Evolutionary conservation across 2,113 vertebrate species (phyloP).

Genomic region (Ceyx margarethae): DNA sequence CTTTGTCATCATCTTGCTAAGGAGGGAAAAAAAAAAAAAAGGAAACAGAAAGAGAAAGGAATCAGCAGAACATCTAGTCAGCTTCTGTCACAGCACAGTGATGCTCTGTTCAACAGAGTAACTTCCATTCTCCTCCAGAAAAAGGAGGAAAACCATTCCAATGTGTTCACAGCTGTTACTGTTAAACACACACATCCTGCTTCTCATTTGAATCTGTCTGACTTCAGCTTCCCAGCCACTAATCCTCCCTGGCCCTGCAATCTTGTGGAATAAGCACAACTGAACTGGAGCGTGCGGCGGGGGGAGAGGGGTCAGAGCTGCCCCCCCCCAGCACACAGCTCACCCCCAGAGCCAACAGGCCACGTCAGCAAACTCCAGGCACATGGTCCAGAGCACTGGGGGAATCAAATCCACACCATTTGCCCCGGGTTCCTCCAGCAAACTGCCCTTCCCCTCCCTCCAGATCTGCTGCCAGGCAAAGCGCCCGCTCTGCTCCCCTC

Average conservation of each 20-base stretch:
- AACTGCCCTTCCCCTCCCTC: neutral
- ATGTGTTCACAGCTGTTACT: neutral
- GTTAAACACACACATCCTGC: neutral
- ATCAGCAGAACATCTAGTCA: too few relatives aligned
- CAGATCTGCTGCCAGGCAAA: neutral
- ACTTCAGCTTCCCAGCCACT: neutral
- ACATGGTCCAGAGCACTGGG: rapidly evolving
- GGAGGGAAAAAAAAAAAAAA: neutral
- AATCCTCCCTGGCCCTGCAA: neutral
- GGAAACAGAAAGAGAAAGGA: neutral
- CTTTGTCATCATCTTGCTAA: constrained; percentile 87
- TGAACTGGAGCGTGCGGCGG: neutral
- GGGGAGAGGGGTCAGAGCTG: neutral
- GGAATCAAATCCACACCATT: neutral
- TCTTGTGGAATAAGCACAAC: neutral
- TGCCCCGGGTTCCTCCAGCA: neutral
- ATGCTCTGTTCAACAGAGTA: neutral
- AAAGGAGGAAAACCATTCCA: neutral
- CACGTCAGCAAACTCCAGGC: neutral
- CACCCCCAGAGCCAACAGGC: neutral
- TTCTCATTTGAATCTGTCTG: neutral
- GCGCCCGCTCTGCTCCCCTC: neutral
- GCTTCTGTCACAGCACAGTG: neutral
- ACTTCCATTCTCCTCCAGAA: neutral
- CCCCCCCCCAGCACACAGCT: neutral